Base-by-base conservation (phyloP, 2,888 invertebrate species). In the Gortyna flavago region DNA sequence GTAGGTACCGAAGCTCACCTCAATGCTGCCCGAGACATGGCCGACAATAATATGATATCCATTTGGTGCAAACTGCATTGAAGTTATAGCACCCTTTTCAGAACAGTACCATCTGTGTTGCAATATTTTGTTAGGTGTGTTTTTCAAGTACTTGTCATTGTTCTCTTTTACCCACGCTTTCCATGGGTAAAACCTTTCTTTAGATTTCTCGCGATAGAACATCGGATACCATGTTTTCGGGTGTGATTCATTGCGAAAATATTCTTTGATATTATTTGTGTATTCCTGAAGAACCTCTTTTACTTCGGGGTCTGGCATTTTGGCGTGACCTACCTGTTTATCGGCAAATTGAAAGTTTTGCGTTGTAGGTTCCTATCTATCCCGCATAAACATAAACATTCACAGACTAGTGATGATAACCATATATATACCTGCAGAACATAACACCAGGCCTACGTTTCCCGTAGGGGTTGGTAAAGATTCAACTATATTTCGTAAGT, bases 11-110 rank as follows among this genome's bases (percentile, higher is more conserved):
- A 77, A 65, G 38, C 71, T 77, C 64, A 71, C 97, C 96, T 97
- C 97, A 85, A 97, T 96, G 79, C 93, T 87, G 64, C 97, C 97
- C 13, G 96, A 94, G 44, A 97, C 95, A 90, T 96, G 97, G 18
- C 95, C 95, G 44, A 94, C 93, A 67, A 96, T 93, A 88, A 97
- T 90, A 82, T 94, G 87, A 69, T 92, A 89, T 35, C 97, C 97
- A 81, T 94, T 92, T 13, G 94, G 93, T 44, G 96, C 94, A 89
- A 94, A 97, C 82, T 93, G 93, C 76, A 96, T 86, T 48, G 95
- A 91, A 59, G 93, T 93, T 79, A 95, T 93, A 75, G 90, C 92
- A 2, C 96, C 95, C 81, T 92, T 88, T 88, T 95, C 95, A 2
- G 93, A 91, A 73, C 89, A 90, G 83, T 88, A 93, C 95, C 95